These are phyloP conservation scores for Chinchilla lanigera DNA, from an alignment of 2,113 vertebrate genomes.

Conservation along the genomic window DNA sequence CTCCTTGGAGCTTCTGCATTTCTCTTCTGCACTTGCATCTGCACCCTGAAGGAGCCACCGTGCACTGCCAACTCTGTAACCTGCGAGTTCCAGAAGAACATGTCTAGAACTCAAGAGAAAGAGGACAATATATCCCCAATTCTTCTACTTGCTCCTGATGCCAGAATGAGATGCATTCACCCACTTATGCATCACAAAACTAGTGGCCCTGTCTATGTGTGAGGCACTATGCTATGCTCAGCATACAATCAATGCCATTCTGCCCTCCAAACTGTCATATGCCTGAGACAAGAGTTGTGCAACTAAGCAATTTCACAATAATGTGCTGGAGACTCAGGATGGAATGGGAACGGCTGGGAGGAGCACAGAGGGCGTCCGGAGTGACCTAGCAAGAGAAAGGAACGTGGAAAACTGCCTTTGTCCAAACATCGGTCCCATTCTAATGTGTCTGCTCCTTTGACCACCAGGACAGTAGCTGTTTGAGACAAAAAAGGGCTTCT, in stretches of 20 bases:
- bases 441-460: neutral
- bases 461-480: neutral
- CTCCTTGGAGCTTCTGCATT: neutral
- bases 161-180: neutral
- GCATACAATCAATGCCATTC: neutral
- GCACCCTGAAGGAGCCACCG: neutral
- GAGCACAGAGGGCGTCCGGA: neutral
- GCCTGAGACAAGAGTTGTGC: neutral
- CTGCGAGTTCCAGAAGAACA: neutral
- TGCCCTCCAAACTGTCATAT: neutral
- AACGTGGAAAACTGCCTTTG: neutral
- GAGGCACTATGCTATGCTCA: too few relatives aligned
- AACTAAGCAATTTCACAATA: neutral
- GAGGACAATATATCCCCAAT: neutral
- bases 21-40: neutral
- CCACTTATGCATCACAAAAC: neutral
- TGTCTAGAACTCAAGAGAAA: neutral
- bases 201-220: too few relatives aligned
- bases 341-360: neutral
- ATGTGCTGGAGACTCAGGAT: neutral
- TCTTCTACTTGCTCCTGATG: neutral
- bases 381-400: neutral
- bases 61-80: neutral
- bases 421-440: neutral
- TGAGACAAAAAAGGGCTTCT: neutral